Evolutionary conservation across 2,797 vertebrate genomes (phyloP).

Genomic region (Cossypha niveicapilla): DNA sequence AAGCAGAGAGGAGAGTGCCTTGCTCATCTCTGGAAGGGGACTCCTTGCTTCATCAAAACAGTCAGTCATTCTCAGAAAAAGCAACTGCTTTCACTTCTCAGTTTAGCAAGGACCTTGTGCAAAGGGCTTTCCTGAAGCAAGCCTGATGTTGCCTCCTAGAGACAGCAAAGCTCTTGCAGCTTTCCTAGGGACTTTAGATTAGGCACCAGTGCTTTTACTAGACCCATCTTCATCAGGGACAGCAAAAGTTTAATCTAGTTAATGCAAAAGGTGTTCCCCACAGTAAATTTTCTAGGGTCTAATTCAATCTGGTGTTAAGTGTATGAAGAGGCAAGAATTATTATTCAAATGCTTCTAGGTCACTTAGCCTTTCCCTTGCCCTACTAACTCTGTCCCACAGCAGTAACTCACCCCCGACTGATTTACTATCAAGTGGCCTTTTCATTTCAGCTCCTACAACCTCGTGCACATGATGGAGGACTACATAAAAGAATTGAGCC

Average conservation of each 20-base stretch:
- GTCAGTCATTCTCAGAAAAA: slow-evolving; percentile 43
- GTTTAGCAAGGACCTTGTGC: not conserved
- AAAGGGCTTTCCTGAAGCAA: slow-evolving; percentile 56
- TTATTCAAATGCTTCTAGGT: not conserved
- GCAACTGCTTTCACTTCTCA: slow-evolving; percentile 40
- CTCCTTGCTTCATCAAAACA: slow-evolving; percentile 61
- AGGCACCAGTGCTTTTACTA: not conserved
- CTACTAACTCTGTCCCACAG: not conserved
- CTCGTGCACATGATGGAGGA: not conserved
- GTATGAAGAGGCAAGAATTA: not conserved
- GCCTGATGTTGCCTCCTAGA: not conserved
- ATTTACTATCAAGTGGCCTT: not conserved
- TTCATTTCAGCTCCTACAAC: not conserved
- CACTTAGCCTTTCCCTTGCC: not conserved
- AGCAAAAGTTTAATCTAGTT: not conserved
- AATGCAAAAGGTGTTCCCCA: not conserved
- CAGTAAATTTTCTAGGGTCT: not conserved
- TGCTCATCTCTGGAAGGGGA: slow-evolving; percentile 55
- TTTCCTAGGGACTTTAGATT: not conserved
- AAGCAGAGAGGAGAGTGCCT: slow-evolving; percentile 18
- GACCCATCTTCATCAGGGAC: not conserved
- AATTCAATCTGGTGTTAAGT: not conserved
- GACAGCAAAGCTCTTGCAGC: not conserved
- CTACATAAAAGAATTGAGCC: not conserved
- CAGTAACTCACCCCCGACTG: not conserved